Percentiles rank a stretch among this genome's conserved stretches.
Evolutionary conservation across 2,113 vertebrate species (phyloP).

Genomic region (Xenopus tropicalis): DNA sequence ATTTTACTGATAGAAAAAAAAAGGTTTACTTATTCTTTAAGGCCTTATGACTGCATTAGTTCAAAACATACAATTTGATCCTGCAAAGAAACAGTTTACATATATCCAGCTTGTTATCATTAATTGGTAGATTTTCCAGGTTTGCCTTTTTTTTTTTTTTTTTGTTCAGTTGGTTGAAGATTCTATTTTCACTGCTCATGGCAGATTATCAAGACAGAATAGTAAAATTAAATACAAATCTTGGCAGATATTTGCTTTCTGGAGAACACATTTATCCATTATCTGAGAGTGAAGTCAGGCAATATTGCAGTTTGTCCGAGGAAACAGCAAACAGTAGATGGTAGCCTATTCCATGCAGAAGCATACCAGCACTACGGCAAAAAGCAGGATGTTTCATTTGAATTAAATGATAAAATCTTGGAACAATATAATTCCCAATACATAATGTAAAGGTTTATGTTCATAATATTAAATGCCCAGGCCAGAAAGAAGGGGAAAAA

Average conservation of each 20-base stretch:
- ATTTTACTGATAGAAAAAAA: no score
- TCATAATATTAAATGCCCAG: constrained; percentile 15
- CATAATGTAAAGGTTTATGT: constrained; percentile 21
- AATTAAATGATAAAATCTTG: constrained; percentile 38
- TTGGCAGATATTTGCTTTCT: constrained; percentile 28
- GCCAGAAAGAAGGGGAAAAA: constrained; percentile 6
- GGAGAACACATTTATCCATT: constrained; percentile 40
- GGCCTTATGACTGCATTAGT: no score
- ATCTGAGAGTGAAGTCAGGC: constrained; percentile 24
- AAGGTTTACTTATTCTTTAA: no score
- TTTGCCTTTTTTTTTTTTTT: not conserved
- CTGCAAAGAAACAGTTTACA: no score
- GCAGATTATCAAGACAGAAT: constrained; percentile 27
- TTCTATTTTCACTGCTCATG: constrained; percentile 21
- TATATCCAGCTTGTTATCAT: no score
- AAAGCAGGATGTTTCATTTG: constrained; percentile 33
- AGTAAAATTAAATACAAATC: constrained; percentile 36
- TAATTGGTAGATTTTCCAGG: no score
- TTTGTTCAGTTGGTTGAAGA: not conserved
- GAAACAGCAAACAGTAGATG: constrained; percentile 33
- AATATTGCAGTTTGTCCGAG: constrained; percentile 22
- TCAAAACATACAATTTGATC: no score
- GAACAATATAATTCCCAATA: constrained; percentile 33
- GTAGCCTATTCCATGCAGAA: not conserved
- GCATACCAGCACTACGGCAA: constrained; percentile 26